These are phyloP conservation scores for Cyanistes caeruleus DNA, from an alignment of 2,113 vertebrate genomes.

Conservation along the genomic window DNA sequence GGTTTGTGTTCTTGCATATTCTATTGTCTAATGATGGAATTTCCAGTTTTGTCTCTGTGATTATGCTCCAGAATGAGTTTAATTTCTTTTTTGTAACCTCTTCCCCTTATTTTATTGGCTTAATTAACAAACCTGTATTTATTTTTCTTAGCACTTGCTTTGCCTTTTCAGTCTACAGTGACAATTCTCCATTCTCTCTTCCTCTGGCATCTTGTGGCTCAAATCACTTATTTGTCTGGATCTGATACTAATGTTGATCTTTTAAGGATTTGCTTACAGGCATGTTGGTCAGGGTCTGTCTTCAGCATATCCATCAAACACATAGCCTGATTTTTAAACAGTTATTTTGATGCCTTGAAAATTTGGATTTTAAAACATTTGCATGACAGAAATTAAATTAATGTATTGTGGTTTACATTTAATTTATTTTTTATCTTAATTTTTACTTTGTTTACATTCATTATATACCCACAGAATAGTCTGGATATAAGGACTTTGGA, in stretches of 20 bases:
- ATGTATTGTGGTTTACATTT: neutral
- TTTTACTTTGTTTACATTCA: neutral
- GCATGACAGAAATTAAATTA: neutral
- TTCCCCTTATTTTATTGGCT: neutral
- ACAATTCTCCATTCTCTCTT: neutral
- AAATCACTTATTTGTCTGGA: neutral
- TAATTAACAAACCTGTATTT: conserved; percentile 28
- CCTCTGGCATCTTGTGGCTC: neutral
- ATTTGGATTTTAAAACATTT: neutral
- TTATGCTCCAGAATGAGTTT: conserved; percentile 48
- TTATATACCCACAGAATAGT: neutral
- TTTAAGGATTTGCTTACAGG: conserved; percentile 8
- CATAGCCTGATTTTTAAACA: neutral
- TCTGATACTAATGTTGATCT: neutral
- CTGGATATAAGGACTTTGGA: neutral
- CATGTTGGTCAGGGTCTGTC: neutral
- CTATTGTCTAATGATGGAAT: conserved; percentile 66
- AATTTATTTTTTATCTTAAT: neutral
- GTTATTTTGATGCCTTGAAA: neutral
- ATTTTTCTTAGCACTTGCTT: conserved; percentile 1
- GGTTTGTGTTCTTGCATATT: conserved; percentile 69
- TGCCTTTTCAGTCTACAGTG: neutral
- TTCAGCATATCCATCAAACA: neutral
- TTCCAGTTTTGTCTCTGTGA: conserved; percentile 49
- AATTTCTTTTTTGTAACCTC: neutral